Conservation (phyloP, 2,888 invertebrate species). For the Phorcus lineatus region DNA sequence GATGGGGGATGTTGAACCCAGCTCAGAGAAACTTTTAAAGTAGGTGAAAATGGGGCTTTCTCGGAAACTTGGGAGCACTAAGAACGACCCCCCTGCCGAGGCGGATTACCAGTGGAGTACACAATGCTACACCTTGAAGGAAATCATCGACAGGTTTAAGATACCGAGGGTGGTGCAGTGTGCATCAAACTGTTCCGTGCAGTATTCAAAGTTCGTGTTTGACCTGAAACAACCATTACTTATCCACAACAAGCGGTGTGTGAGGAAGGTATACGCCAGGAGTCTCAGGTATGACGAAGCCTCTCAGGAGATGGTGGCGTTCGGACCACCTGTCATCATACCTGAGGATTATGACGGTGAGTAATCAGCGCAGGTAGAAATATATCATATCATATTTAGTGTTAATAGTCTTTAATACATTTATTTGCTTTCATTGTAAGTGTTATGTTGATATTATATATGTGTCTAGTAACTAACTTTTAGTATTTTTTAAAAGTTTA, state of each 20-base stretch:
- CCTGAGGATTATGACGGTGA: constrained; percentile 56
- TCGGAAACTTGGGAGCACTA: constrained; percentile 34
- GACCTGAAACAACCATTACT: constrained; percentile 54
- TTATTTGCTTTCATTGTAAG: too few relatives aligned
- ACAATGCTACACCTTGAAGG: constrained; percentile 53
- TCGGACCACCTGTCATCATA: constrained; percentile 51
- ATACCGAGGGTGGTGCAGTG: constrained; percentile 57
- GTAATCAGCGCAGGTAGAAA: not conserved
- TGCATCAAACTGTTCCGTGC: constrained; percentile 43
- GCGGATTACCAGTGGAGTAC: constrained; percentile 55
- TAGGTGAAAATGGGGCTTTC: constrained; percentile 40
- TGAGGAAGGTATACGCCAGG: constrained; percentile 48
- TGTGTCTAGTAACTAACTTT: too few relatives aligned
- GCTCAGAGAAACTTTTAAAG: not conserved
- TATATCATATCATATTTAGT: too few relatives aligned
- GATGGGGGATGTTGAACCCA: not conserved
- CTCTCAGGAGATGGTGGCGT: constrained; percentile 36
- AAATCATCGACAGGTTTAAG: constrained; percentile 49
- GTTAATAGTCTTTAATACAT: too few relatives aligned
- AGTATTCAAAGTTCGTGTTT: constrained; percentile 51
- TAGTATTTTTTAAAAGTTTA: too few relatives aligned
- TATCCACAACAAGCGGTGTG: constrained; percentile 43
- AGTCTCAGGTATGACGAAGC: constrained; percentile 37
- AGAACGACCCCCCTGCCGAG: not conserved
- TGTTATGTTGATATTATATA: too few relatives aligned